Percentiles rank a stretch among this genome's conserved stretches.
Conservation (phyloP, 2,113 vertebrate species). For the Fregata magnificens region DNA sequence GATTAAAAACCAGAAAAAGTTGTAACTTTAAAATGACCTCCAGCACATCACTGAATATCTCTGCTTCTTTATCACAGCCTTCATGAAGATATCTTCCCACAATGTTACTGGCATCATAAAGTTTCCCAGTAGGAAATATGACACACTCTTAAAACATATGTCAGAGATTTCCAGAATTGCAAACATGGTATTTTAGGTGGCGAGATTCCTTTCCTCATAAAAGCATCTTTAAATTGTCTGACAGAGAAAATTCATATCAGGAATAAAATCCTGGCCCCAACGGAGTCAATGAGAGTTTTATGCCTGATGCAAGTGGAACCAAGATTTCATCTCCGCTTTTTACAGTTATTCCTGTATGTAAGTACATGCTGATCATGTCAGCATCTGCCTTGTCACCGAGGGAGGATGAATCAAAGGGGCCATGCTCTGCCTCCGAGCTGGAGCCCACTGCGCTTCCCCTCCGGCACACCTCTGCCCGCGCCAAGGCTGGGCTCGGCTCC, state of each 20-base stretch:
- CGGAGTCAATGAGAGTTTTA: background rate
- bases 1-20: background rate
- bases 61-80: constrained; percentile 12
- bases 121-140: constrained; percentile 42
- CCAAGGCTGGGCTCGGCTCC: background rate
- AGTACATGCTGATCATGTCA: background rate
- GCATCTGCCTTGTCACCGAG: background rate
- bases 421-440: background rate
- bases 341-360: background rate
- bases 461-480: background rate
- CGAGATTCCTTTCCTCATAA: constrained; percentile 13
- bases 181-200: constrained; percentile 51
- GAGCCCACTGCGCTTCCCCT: background rate
- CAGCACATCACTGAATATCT: background rate
- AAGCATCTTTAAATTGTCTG: constrained; percentile 53
- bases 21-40: constrained; percentile 55
- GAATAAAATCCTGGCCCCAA: constrained; percentile 27
- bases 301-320: background rate
- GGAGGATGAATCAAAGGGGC: background rate
- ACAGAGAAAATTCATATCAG: constrained; percentile 45
- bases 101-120: background rate
- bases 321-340: background rate
- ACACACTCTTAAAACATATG: constrained; percentile 59
- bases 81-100: background rate
- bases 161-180: constrained; percentile 45